Base-by-base conservation (phyloP, 2,888 invertebrate species). In the Slavum lentiscoides region DNA sequence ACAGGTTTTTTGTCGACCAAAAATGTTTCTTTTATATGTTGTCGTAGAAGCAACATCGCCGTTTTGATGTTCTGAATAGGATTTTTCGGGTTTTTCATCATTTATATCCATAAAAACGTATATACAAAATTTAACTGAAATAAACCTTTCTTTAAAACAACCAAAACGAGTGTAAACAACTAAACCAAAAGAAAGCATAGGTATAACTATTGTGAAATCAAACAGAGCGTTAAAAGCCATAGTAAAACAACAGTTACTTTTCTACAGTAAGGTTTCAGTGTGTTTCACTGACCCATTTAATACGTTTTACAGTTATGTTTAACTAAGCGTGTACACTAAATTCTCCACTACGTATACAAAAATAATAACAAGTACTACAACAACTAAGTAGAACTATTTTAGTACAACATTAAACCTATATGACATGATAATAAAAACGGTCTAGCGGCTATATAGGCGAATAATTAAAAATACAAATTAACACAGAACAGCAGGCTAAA, bases 241-340 rank as follows among this genome's bases (percentile, higher is more conserved):
- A 80, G 80, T 72, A 80, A 80, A 72, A 80, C 70, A 39, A 67
- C 59, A 69, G 72, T 77, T 77, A 77, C 7, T 64, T 64, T 61
- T 61, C 19, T 43, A 58, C 69, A 21, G 53, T 80, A 80, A 80
- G 80, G 80, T 72, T 80, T 55, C 55, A 55, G 55, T 55, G 19
- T 19, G 55, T 55, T 55, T 80, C 80, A 72, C n/a, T 80, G 80
- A 80, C 80, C 80, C 58, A 80, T 55, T 64, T 87, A 83, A 89
- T 58, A 43, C 11, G 19, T 43, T 64, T 37, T 55, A 74, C 55
- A 66, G 21, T 75, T 67, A 62, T 15, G 19, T 53, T 49, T 49
- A 21, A 55, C 64, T 39, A 64, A 74, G 19, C 55, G 17, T 75
- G 3, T 23, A 58, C 21, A 58, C n/a, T n/a, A n/a, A n/a, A n/a